Evolutionary conservation across 2,113 vertebrate species (phyloP).

Genomic region (Proterorhinus semilunaris): DNA sequence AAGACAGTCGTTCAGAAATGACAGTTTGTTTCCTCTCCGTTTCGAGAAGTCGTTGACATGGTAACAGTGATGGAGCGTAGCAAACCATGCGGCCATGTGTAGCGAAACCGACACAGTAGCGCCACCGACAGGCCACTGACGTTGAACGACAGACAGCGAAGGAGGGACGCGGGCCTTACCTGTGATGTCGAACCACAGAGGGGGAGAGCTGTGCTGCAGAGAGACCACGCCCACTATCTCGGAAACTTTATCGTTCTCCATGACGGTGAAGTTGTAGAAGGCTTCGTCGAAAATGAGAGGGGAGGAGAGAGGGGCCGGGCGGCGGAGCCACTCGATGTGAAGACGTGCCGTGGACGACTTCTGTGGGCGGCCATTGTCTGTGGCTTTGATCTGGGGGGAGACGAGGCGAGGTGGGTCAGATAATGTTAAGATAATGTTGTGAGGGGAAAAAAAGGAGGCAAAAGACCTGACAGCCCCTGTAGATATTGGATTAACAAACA

Average conservation of each 20-base stretch:
- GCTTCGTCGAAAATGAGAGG: slow-evolving; percentile 87
- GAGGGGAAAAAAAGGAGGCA: too few relatives aligned
- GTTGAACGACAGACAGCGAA: neutral
- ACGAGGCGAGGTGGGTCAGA: neutral
- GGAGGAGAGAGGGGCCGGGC: slow-evolving; percentile 69
- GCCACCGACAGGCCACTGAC: slow-evolving; percentile 1
- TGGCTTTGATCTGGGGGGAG: slow-evolving; percentile 86
- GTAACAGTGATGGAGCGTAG: slow-evolving; percentile 49
- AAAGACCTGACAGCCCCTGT: too few relatives aligned
- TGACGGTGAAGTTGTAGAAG: slow-evolving; percentile 94
- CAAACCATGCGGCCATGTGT: slow-evolving; percentile 52
- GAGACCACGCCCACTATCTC: slow-evolving; percentile 96
- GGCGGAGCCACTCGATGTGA: slow-evolving; percentile 95
- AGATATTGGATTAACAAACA: too few relatives aligned
- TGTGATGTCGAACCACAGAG: slow-evolving; percentile 93
- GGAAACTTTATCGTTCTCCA: slow-evolving; percentile 91
- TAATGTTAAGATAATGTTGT: too few relatives aligned
- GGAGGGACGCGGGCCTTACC: slow-evolving; percentile 74
- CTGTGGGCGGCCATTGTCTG: slow-evolving; percentile 95
- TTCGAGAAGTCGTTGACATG: slow-evolving; percentile 45
- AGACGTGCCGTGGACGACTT: slow-evolving; percentile 90
- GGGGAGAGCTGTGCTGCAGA: slow-evolving; percentile 83
- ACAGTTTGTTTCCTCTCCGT: slow-evolving; percentile 26
- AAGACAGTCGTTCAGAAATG: too few relatives aligned
- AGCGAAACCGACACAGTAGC: neutral